Percentiles rank a stretch among this genome's conserved stretches.
These are phyloP conservation scores for Abrostola triplasia DNA, from an alignment of 2,888 invertebrate species.

Conservation along the genomic window DNA sequence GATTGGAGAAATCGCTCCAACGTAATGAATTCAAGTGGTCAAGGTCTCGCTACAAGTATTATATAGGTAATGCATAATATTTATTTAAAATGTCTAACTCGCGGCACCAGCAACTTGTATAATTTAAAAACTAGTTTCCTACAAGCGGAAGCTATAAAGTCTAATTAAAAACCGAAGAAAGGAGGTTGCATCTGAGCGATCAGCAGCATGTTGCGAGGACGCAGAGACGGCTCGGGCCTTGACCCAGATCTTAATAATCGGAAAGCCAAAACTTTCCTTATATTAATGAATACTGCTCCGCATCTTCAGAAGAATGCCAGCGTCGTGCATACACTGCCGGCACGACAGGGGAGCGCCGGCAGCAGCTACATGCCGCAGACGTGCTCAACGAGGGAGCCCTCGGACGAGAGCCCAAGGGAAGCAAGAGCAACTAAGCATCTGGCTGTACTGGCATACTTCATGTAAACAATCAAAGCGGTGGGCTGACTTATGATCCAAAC, in stretches of 20 bases:
- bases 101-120: neutral
- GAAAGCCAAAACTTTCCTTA: constrained; percentile 75
- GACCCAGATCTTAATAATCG: constrained; percentile 76
- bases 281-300: constrained; percentile 70
- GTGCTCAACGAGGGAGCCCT: neutral
- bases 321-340: neutral
- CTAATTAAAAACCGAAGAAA: constrained; percentile 68
- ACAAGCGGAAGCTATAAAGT: constrained; percentile 59
- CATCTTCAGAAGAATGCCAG: constrained; percentile 42
- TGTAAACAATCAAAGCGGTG: constrained; percentile 24
- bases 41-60: neutral
- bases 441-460: constrained; percentile 3
- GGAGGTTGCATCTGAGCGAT: constrained; percentile 71
- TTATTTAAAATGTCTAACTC: neutral
- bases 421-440: constrained; percentile 3
- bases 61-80: constrained; percentile 10
- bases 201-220: constrained; percentile 45
- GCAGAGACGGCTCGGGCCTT: constrained; percentile 62
- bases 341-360: neutral
- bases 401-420: neutral
- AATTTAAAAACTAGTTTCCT: constrained; percentile 2
- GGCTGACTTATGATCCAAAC: neutral
- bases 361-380: neutral
- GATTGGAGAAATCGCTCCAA: neutral
- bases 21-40: constrained; percentile 2